Conservation (phyloP, 2,888 invertebrate species). For the Candidula unifasciata region DNA sequence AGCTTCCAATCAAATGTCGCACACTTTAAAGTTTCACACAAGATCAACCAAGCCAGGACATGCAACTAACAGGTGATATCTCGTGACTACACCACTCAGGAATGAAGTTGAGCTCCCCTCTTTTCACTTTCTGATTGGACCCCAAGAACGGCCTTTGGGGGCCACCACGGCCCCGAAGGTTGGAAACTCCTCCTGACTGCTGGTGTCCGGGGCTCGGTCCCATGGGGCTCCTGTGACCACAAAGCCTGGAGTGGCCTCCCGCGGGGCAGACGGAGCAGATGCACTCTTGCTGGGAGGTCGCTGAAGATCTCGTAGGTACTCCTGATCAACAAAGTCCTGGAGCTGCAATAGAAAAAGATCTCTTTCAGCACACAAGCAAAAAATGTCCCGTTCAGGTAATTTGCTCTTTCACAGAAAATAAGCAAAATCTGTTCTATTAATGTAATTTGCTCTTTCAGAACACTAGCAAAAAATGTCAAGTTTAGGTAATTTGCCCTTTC, state of each 20-base stretch:
- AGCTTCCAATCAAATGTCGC: neutral
- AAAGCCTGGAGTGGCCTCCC: slow-evolving; percentile 66
- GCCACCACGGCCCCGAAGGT: slow-evolving; percentile 67
- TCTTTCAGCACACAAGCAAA: no score
- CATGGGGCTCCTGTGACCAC: slow-evolving; percentile 77
- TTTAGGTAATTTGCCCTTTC: no score
- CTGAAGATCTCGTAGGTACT: slow-evolving; percentile 73
- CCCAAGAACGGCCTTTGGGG: slow-evolving; percentile 55
- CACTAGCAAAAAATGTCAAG: no score
- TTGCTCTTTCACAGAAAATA: no score
- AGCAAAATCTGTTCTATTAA: no score
- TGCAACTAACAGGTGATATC: no score
- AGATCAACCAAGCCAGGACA: no score
- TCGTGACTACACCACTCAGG: neutral
- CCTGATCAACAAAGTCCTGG: slow-evolving; percentile 78
- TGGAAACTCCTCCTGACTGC: slow-evolving; percentile 77
- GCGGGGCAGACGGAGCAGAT: slow-evolving; percentile 34
- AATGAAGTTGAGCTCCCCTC: neutral
- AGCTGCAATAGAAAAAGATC: slow-evolving; percentile 67
- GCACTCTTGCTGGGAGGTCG: slow-evolving; percentile 69
- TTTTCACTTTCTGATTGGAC: slow-evolving; percentile 39
- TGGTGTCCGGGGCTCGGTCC: slow-evolving; percentile 75
- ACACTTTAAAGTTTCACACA: neutral
- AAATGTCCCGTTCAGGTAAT: no score
- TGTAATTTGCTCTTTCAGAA: no score